These are phyloP conservation scores for Opisthocomus hoazin DNA, from an alignment of 2,113 vertebrate species.

Conservation along the genomic window DNA sequence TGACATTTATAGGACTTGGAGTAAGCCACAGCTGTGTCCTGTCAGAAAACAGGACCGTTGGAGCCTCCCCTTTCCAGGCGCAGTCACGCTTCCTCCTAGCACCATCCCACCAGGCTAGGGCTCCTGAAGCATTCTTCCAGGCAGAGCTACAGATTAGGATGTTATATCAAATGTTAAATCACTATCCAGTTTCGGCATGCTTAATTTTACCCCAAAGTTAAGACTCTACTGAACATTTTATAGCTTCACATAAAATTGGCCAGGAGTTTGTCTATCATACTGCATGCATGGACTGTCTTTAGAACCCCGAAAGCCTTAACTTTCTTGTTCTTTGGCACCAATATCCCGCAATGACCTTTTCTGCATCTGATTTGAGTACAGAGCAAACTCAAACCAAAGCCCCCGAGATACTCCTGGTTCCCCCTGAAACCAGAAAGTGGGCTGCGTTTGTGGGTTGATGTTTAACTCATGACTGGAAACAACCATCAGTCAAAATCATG, in stretches of 20 bases:
- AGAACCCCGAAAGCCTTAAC: background rate
- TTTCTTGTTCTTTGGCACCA: background rate
- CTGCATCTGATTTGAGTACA: background rate
- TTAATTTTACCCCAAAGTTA: background rate
- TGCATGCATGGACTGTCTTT: fast-evolving
- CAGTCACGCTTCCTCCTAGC: background rate
- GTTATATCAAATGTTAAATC: background rate
- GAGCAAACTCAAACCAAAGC: background rate
- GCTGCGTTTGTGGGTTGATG: background rate
- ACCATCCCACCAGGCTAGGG: background rate
- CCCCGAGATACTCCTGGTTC: background rate
- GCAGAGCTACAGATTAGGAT: background rate
- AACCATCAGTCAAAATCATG: background rate
- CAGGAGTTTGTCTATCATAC: background rate
- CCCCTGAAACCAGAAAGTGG: background rate
- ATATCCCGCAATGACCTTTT: background rate
- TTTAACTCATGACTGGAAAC: background rate
- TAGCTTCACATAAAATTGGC: background rate
- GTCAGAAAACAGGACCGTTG: background rate
- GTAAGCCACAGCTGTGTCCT: background rate
- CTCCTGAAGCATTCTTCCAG: background rate
- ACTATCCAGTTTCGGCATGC: background rate
- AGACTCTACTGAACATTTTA: background rate
- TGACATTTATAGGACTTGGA: background rate
- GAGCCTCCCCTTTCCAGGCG: background rate